Base-by-base conservation (phyloP, 1,140 invertebrate species). In the Zaprionus africanus region DNA sequence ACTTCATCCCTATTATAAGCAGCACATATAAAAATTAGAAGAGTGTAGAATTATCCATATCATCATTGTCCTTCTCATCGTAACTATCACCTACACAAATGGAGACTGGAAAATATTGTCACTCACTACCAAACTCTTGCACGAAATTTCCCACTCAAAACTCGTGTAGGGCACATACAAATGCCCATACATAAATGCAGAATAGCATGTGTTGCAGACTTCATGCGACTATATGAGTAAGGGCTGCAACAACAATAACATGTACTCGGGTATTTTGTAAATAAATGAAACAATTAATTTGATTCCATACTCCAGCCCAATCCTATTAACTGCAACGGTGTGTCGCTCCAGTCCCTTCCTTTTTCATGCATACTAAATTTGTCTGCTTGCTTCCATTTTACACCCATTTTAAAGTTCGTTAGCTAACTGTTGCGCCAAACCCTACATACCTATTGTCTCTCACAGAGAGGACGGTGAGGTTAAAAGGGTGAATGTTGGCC, bases 341-440 rank as follows among this genome's bases (percentile, higher is more conserved):
- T 76, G 75, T 69, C 19, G 46, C 22, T 19, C 17, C 22, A 12
- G 46, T 24, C 53, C 62, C 60, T 76, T 67, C 69, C 64, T 76
- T 78, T 81, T 81, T 79, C 84, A 90, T 90, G 84, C 84, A 90
- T 90, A 84, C 85, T 90, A 81, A 90, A 88, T 85, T 84, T 90
- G 78, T 81, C 71, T 84, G 84, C 71, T 90, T 84, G 67, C 22
- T 77, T 56, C 66, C 58, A 82, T 71, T 76, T 90, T 73, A 71
- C 70, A 88, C 61, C 69, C 62, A 83, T 81, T 87, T 82, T 81
- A 76, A 54, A 54, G 24, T 24, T 24, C 22, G 53, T 78, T 78
- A 84, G 70, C 78, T 84, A 88, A 88, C 85, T 88, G 85, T 90
- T 88, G 85, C 85, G 43, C 56, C 36, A 51, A 1, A 36, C 9